These are phyloP conservation scores for Girardinichthys multiradiatus DNA, from an alignment of 2,113 vertebrate species.

Conservation along the genomic window DNA sequence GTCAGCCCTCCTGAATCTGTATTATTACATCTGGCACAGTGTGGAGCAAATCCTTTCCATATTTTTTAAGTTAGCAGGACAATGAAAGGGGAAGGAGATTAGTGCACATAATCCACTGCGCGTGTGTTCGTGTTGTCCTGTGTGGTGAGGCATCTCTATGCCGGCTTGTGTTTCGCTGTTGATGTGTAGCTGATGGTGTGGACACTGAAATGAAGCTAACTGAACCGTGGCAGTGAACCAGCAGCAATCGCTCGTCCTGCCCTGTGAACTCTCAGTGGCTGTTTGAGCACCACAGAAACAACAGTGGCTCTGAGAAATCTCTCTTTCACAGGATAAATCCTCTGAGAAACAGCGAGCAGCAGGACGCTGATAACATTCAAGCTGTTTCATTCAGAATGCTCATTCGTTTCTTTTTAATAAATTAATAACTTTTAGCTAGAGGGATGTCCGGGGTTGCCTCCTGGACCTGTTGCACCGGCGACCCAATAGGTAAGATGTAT, in stretches of 20 bases:
- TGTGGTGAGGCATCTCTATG: too few relatives aligned
- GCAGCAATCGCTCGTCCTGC: constrained; percentile 17
- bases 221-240: constrained; percentile 19
- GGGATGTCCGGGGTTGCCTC: too few relatives aligned
- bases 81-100: constrained; percentile 60
- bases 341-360: too few relatives aligned
- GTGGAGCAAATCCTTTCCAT: constrained; percentile 52
- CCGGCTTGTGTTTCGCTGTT: neutral
- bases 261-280: too few relatives aligned
- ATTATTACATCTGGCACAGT: constrained; percentile 50
- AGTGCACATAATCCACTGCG: constrained; percentile 36
- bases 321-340: neutral
- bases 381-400: neutral
- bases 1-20: constrained; percentile 33
- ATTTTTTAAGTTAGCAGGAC: constrained; percentile 44
- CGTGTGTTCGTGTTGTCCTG: constrained; percentile 25
- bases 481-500: too few relatives aligned
- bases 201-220: constrained; percentile 4
- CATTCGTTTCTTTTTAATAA: neutral
- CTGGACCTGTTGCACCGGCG: too few relatives aligned
- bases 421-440: too few relatives aligned
- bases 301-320: neutral
- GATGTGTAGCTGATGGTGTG: constrained; percentile 12
- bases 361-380: neutral
- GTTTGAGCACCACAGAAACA: too few relatives aligned